Conservation (phyloP, 2,888 invertebrate genomes). For the Entomobrya proxima region DNA sequence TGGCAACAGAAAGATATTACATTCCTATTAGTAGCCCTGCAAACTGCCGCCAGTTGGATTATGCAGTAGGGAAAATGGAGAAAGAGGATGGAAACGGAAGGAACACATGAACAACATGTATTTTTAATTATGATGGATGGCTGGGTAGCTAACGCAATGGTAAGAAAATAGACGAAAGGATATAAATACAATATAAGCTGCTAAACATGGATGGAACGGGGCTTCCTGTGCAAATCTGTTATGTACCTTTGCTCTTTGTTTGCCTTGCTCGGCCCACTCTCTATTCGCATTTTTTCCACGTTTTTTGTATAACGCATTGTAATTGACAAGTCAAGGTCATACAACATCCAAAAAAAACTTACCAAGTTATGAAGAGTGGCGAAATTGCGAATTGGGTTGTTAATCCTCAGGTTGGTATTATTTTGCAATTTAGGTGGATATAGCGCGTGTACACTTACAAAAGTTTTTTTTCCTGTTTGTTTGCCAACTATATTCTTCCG, state of each 20-base stretch:
- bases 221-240: background rate
- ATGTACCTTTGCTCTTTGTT: background rate
- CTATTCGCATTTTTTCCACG: too few species aligned
- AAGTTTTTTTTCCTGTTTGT: too few species aligned
- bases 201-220: too few species aligned
- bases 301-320: too few species aligned
- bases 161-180: background rate
- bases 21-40: background rate
- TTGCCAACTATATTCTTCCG: too few species aligned
- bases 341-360: background rate
- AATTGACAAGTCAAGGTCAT: conserved; percentile 55
- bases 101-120: conserved; percentile 2
- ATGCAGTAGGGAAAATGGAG: background rate
- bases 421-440: too few species aligned
- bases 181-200: too few species aligned
- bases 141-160: background rate
- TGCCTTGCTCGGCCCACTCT: too few species aligned
- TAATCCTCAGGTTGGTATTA: conserved; percentile 54
- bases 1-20: too few species aligned
- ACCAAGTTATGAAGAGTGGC: background rate
- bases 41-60: background rate
- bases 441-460: too few species aligned
- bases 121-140: conserved; percentile 17
- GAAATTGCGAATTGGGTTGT: background rate
- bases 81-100: background rate